phyloP scores from a whole-genome alignment of 2,888 invertebrate species.

The Timema cristinae region DNA sequence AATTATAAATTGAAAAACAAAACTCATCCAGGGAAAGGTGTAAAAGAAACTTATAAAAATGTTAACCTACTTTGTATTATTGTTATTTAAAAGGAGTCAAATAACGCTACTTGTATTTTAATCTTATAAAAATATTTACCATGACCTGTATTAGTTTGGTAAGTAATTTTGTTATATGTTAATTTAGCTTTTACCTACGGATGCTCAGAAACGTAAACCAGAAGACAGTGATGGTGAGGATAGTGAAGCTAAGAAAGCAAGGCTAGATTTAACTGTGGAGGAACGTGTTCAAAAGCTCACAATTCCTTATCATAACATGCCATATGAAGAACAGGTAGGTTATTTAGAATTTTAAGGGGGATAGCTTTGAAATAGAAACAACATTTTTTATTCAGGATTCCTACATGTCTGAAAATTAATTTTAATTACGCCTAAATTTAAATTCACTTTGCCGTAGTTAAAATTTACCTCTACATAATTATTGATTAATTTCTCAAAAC shows the following conservation, averaged over 20 bases:
- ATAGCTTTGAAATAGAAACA: too few species aligned
- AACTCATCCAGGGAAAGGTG: background rate
- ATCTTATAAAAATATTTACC: background rate
- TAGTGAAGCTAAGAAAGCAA: conserved; percentile 35
- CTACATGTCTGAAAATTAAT: too few species aligned
- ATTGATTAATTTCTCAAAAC: too few species aligned
- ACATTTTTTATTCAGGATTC: too few species aligned
- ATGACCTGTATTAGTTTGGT: background rate
- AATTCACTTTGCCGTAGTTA: too few species aligned
- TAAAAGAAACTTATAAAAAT: background rate
- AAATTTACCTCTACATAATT: too few species aligned
- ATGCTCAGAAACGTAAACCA: conserved; percentile 32
- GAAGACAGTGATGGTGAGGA: conserved; percentile 29
- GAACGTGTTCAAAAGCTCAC: conserved; percentile 40
- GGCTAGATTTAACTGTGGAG: conserved; percentile 37
- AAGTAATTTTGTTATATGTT: conserved; percentile 9
- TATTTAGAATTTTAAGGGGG: too few species aligned
- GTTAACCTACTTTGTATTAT: background rate
- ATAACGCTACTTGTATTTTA: too few species aligned
- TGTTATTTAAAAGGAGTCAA: too few species aligned
- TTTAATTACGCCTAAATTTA: too few species aligned
- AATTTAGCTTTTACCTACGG: conserved; percentile 35
- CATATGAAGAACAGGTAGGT: conserved; percentile 41
- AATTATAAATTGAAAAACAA: too few species aligned
- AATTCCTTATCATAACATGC: conserved; percentile 40